Conservation (phyloP, 2,797 vertebrate genomes). For the Gambelia wislizenii region DNA sequence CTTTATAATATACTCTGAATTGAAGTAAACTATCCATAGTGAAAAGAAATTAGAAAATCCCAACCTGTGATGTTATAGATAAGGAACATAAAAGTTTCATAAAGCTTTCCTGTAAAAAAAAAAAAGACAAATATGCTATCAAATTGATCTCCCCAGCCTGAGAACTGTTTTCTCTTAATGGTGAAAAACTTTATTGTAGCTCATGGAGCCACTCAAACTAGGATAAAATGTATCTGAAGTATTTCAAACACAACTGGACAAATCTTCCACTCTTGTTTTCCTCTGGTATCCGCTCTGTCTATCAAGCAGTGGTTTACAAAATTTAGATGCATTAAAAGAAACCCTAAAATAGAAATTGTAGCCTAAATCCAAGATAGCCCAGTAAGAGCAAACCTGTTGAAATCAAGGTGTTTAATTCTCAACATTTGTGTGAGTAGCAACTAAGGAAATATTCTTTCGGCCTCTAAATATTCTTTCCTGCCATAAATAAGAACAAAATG, state of each 20-base stretch:
- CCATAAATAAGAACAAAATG: too few species aligned
- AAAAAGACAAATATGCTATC: background rate
- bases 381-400: background rate
- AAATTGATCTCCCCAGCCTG: background rate
- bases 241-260: background rate
- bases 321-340: background rate
- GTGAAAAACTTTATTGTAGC: background rate
- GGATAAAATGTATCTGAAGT: background rate
- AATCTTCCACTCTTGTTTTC: background rate
- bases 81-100: too few species aligned
- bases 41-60: background rate
- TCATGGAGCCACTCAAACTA: background rate
- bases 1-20: background rate
- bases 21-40: background rate
- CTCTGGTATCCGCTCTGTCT: background rate
- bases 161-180: background rate
- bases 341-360: background rate
- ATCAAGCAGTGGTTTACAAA: background rate
- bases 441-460: too few species aligned
- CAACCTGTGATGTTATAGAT: background rate
- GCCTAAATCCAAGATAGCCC: background rate
- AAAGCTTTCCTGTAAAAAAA: background rate
- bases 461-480: too few species aligned
- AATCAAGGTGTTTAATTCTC: background rate
- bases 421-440: background rate